phyloP scores from a whole-genome alignment of 2,113 vertebrate genomes.

The Sinocyclocheilus maitianheensis region DNA sequence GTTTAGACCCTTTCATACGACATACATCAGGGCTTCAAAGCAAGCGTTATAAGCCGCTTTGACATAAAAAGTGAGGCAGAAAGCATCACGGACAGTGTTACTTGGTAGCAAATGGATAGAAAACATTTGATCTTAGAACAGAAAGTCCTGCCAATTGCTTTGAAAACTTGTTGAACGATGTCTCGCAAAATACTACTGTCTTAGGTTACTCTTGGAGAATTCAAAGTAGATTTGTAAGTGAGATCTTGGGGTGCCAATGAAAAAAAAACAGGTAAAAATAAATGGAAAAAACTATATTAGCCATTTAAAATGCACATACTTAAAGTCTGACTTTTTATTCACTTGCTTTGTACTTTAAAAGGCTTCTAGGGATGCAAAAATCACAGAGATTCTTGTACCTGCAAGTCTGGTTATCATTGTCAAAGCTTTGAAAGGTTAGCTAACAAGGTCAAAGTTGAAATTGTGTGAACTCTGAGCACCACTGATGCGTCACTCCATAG shows the following conservation, averaged over 20 bases:
- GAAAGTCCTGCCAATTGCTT: neutral
- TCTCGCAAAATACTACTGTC: neutral
- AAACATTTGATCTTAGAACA: neutral
- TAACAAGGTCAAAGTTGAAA: neutral
- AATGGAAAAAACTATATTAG: neutral
- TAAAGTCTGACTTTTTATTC: neutral
- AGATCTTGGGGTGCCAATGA: neutral
- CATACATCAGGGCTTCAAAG: slow-evolving; percentile 5
- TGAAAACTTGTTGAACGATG: neutral
- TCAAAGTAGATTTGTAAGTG: neutral
- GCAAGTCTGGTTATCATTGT: neutral
- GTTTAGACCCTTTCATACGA: neutral
- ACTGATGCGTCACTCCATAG: neutral
- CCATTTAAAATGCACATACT: neutral
- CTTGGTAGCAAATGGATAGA: neutral
- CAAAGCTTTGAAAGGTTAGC: neutral
- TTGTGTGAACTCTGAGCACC: neutral
- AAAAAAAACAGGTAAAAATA: neutral
- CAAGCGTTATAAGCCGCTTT: neutral
- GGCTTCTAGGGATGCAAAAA: too few relatives aligned
- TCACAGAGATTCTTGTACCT: neutral
- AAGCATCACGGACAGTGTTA: neutral
- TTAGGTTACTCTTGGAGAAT: neutral
- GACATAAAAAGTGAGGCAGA: neutral
- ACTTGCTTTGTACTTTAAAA: neutral